phyloP scores from a whole-genome alignment of 2,113 vertebrate genomes.

The Aldabrachelys gigantea region DNA sequence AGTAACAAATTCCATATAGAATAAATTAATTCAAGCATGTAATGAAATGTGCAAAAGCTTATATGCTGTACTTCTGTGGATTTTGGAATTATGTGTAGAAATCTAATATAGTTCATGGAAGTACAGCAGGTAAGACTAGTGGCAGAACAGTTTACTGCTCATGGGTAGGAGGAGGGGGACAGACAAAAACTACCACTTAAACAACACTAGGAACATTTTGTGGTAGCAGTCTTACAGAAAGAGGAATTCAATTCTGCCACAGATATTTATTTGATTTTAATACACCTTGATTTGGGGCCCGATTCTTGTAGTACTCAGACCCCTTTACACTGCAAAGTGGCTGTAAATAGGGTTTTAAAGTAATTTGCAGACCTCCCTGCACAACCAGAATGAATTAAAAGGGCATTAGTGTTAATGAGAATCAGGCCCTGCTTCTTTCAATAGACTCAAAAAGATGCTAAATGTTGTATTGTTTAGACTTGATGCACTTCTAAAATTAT shows the following conservation, averaged over 20 bases:
- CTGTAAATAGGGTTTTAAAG: neutral
- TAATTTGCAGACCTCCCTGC: neutral
- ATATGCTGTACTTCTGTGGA: neutral
- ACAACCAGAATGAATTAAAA: slow-evolving; percentile 1
- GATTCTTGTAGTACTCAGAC: neutral
- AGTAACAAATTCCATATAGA: slow-evolving; percentile 83
- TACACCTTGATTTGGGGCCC: neutral
- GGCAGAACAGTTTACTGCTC: slow-evolving; percentile 43
- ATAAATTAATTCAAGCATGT: slow-evolving; percentile 85
- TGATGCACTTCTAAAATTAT: slow-evolving; percentile 42
- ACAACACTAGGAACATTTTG: neutral
- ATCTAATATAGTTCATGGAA: slow-evolving; percentile 54
- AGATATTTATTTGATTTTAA: slow-evolving; percentile 6
- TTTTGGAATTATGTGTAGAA: slow-evolving; percentile 65
- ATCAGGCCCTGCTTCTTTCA: neutral
- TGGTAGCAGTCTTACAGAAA: neutral
- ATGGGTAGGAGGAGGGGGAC: neutral
- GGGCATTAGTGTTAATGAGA: neutral
- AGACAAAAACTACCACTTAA: slow-evolving; percentile 24
- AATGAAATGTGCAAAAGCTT: slow-evolving; percentile 76
- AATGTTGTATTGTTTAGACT: neutral
- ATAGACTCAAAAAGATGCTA: slow-evolving; percentile 19
- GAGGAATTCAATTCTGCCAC: neutral
- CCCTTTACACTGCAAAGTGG: neutral
- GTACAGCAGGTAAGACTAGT: slow-evolving; percentile 58